A percentile compares a stretch with the other conserved stretches of the same genome.
phyloP scores from a whole-genome alignment of 2,113 vertebrate species.

The Hemicordylus capensis region DNA sequence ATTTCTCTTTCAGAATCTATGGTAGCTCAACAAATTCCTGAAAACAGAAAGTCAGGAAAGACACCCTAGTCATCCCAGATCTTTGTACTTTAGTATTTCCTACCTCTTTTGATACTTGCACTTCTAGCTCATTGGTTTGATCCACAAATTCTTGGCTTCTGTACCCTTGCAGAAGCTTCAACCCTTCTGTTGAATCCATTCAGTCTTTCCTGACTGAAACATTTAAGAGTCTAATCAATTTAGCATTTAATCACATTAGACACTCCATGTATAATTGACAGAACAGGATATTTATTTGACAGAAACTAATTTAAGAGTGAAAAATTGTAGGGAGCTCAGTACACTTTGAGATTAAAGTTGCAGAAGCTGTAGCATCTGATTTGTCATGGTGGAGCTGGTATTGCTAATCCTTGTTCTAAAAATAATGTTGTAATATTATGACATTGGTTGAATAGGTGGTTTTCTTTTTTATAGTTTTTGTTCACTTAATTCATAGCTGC shows the following conservation, averaged over 20 bases:
- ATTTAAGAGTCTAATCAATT: conserved; percentile 12
- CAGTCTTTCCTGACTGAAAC: conserved; percentile 22
- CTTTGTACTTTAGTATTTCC: neutral
- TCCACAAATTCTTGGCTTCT: conserved; percentile 9
- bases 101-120: conserved; percentile 15
- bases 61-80: neutral
- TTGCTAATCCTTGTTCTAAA: neutral
- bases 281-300: neutral
- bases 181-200: neutral
- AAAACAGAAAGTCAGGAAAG: neutral
- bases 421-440: neutral
- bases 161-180: neutral
- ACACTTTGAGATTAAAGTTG: conserved; percentile 22
- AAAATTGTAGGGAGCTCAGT: conserved; percentile 24
- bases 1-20: neutral
- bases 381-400: neutral
- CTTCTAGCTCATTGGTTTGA: neutral
- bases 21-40: conserved; percentile 14
- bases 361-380: conserved; percentile 20
- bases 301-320: neutral
- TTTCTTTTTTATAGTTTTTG: neutral
- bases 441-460: neutral
- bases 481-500: neutral
- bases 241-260: conserved; percentile 29
- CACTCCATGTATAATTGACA: neutral